These are phyloP conservation scores for Epizoanthus illoricatus DNA, from an alignment of 92 coral and sea anemone genomes.

Conservation along the genomic window DNA sequence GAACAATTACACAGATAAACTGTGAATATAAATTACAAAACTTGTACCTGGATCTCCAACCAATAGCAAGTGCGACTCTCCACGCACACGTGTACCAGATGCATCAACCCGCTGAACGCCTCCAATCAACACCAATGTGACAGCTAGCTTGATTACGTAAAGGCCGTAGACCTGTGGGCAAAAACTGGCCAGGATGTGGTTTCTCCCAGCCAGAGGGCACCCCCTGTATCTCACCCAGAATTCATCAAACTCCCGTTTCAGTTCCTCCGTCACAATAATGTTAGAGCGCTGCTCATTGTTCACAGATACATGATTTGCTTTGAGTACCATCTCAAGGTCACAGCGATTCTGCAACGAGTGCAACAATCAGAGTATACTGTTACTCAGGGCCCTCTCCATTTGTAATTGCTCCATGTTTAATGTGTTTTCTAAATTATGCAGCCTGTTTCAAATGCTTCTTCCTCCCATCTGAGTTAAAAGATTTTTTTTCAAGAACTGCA, in stretches of 20 bases:
- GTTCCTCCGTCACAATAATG: constrained; percentile 83
- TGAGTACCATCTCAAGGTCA: constrained; percentile 88
- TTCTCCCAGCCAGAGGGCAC: constrained; percentile 73
- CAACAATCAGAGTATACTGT: too few relatives aligned
- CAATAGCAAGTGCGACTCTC: constrained; percentile 90
- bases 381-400: too few relatives aligned
- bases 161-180: constrained; percentile 97
- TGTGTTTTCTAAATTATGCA: too few relatives aligned
- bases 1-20: too few relatives aligned
- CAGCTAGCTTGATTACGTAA: constrained; percentile 92
- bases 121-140: constrained; percentile 81
- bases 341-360: constrained; percentile 68
- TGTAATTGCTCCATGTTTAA: too few relatives aligned
- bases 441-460: too few relatives aligned
- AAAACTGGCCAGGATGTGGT: constrained; percentile 90
- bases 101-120: constrained; percentile 88
- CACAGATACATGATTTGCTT: constrained; percentile 91
- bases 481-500: too few relatives aligned
- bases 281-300: constrained; percentile 92
- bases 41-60: constrained; percentile 96
- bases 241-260: constrained; percentile 83
- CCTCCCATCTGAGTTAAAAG: too few relatives aligned
- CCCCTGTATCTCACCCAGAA: constrained; percentile 78
- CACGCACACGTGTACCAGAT: constrained; percentile 90
- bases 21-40: too few relatives aligned